phyloP scores from a whole-genome alignment of 2,113 vertebrate genomes.

The Zosterops borbonicus region DNA sequence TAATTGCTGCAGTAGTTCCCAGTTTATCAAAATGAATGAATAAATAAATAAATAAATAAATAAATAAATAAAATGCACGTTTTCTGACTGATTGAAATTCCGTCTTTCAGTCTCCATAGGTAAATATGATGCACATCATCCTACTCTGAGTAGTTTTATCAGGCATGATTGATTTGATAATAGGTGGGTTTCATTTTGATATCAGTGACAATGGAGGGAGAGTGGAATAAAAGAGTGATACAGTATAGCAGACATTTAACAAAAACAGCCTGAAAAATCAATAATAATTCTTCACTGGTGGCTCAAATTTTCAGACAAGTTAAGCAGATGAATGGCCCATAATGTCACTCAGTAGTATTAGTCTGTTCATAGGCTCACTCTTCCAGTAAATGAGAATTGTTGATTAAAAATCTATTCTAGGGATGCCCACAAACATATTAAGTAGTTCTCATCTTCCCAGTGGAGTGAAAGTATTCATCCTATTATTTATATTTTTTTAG shows the following conservation, averaged over 20 bases:
- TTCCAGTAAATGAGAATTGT: constrained; percentile 67
- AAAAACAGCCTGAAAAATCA: constrained; percentile 76
- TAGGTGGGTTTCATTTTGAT: constrained; percentile 73
- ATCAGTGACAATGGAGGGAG: constrained; percentile 62
- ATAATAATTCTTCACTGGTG: constrained; percentile 72
- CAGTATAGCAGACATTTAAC: constrained; percentile 75
- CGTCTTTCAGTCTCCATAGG: constrained; percentile 13
- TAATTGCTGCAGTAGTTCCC: constrained; percentile 25
- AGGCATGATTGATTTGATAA: constrained; percentile 71
- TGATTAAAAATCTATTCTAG: constrained; percentile 75
- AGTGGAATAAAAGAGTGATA: constrained; percentile 55
- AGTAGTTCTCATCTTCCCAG: constrained; percentile 36
- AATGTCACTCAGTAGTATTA: constrained; percentile 63
- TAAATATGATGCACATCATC: constrained; percentile 49
- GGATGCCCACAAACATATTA: constrained; percentile 42
- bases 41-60: constrained; percentile 1
- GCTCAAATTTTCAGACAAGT: constrained; percentile 73
- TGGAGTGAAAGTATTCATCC: constrained; percentile 4
- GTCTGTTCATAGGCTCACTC: constrained; percentile 59
- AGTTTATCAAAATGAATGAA: constrained; percentile 39
- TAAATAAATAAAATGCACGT: not conserved
- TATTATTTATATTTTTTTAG: not conserved
- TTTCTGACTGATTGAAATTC: constrained; percentile 4
- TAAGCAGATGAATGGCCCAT: constrained; percentile 64
- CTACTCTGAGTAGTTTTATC: constrained; percentile 47